Percentiles rank a stretch among this genome's conserved stretches.
Evolutionary conservation across 2,797 vertebrate genomes (phyloP).

Genomic region (Labeo calbasu): DNA sequence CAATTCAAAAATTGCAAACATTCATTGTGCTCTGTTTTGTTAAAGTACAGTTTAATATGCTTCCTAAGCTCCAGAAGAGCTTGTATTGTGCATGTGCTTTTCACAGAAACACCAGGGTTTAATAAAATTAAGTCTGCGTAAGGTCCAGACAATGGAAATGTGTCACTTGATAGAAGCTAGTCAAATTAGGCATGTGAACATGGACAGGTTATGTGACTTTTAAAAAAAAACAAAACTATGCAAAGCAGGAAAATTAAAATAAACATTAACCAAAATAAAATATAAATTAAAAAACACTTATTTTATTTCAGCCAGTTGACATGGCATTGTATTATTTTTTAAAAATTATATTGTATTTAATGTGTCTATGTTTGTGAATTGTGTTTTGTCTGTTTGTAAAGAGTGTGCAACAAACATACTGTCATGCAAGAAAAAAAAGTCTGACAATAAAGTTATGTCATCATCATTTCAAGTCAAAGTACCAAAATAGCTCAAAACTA

Average conservation of each 20-base stretch:
- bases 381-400: no score
- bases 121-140: neutral
- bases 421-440: no score
- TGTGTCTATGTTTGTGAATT: no score
- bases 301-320: no score
- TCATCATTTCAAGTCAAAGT: no score
- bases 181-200: neutral
- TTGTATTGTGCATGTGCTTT: neutral
- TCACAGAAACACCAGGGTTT: neutral
- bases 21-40: neutral
- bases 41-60: neutral
- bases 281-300: neutral
- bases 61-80: neutral
- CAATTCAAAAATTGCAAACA: neutral
- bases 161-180: neutral
- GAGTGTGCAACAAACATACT: no score
- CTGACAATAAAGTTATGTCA: no score
- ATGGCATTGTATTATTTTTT: no score
- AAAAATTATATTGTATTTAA: no score
- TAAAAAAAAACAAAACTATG: neutral
- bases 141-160: neutral
- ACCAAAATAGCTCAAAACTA: no score
- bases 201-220: neutral
- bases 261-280: neutral
- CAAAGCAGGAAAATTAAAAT: neutral